Base-by-base conservation (phyloP, 2,797 vertebrate genomes). In the Pangasius sanitwongsei region DNA sequence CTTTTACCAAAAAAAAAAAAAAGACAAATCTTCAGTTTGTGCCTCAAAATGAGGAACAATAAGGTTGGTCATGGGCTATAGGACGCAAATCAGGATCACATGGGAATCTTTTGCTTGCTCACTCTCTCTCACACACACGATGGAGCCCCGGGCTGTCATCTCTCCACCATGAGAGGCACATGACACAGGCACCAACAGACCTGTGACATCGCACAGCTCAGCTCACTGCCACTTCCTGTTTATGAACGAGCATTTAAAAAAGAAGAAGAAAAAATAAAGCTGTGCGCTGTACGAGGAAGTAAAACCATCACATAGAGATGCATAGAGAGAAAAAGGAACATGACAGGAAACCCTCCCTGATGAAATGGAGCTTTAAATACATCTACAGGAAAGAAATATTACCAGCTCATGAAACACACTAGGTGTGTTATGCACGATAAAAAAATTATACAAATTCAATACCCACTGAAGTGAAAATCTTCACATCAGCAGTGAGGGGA, bases 191-290 rank as follows among this genome's bases (percentile, higher is more conserved):
- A 91, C 87, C 41, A 91, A 90, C 90, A 90, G 86, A 91, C 90
- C 84, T 13, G 87, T 91, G 89, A 92, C 72, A 92, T 90, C 15
- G 91, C 94, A 50, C 44, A 89, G 91, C 89, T 84, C 90, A 90
- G 90, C 90, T 81, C 89, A 86, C 23, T 31, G 72, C 48, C 53
- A 86, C 88, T 90, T 88, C 88, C 88, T 89, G 89, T 90, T 82
- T 57, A 70, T 74, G 48, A 83, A 61, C 65, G 15, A 69, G 31
- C 6, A 5, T 7, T 77, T 88, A 9, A 55, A 84, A 85, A 86
- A 7, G 4, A n/a, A 55, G 50, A 31, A 34, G 18, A 16, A 44
- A 12, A n/a, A 63, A 65, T 28, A 48, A 44, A 55, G 34, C 16
- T 9, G 50, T 55, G 28, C 20, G n/a, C 78, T 31, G 20, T 48